Evolutionary conservation across 2,797 vertebrate species (phyloP), one percentile per base, ranked within the genome.

Genomic region (Amniataba percoides): DNA sequence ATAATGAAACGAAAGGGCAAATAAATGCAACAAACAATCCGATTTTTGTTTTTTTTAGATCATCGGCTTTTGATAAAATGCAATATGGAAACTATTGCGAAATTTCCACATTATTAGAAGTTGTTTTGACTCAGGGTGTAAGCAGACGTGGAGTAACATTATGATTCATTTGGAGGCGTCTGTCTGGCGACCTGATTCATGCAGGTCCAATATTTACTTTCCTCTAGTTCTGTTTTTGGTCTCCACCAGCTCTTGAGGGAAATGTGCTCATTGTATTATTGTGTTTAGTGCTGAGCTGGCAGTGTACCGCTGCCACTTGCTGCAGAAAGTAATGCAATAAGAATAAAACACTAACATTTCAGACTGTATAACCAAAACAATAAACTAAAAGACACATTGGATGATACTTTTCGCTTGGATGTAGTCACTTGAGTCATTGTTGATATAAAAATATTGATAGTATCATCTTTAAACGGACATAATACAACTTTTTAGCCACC

Each of bases 41-140:
- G 34, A 31, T 31, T 31, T 31, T 3, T 31, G n/a, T 31, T 31
- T 31, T 31, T 2, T 31, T 31, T 27, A 5, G 4, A 48, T 63
- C 23, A 4, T 42, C 60, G 27, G 45, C 46, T 60, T 52, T 48
- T 31, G 21, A 69, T 36, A 36, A 60, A 55, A 66, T 13, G 40
- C 0, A 55, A 49, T 59, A 31, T 62, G 39, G 21, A 53, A 64
- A 49, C 36, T 31, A 15, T 31, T 75, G 10, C 4, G 7, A 12
- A 16, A 51, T 27, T 16, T 69, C 23, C 49, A n/a, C 19, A 13
- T 40, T 55, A 8, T 53, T 31, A 46, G 15, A 12, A 14, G 15
- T 10, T 51, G 12, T 18, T 13, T 21, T 15, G 34, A 23, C 23
- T n/a, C 27, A 51, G 42, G 10, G 4, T 49, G n/a, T 63, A 19